Base-by-base conservation (phyloP, 2,888 invertebrate species). In the Sphecodes monilicornis region DNA sequence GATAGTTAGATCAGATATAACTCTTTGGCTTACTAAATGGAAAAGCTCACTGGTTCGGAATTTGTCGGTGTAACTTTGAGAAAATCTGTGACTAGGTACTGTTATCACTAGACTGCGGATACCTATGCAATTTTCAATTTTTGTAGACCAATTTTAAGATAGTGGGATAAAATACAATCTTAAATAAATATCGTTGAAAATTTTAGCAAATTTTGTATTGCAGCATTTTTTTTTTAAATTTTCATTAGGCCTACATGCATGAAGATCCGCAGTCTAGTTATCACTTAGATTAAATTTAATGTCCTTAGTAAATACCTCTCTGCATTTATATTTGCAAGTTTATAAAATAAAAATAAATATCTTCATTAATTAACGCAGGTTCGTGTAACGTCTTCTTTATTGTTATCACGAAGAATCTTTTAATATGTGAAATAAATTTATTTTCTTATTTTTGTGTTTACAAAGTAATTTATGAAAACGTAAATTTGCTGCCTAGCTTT, bases 21-120 rank as follows among this genome's bases (percentile, higher is more conserved):
- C 54, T 54, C 54, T n/a, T 54, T n/a, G 54, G 54, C 54, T 54
- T n/a, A 54, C n/a, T 54, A 54, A 54, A 54, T 54, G n/a, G 11
- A 11, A 11, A n/a, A 54, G 54, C 54, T n/a, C n/a, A 11, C 54
- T 4, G 54, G n/a, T 54, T 54, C 11, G 11, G 11, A 54, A n/a
- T 54, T 54, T n/a, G 54, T 1, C n/a, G 54, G n/a, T 54, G 54
- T n/a, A 54, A 54, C 54, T 54, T n/a, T n/a, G 54, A n/a, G n/a
- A n/a, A 54, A n/a, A 54, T 54, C n/a, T 11, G 11, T 54, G 54
- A 54, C n/a, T 4, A n/a, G 54, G n/a, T 11, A 54, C 54, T 54
- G 54, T 54, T 54, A 54, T 4, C n/a, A 11, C 54, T n/a, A n/a
- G n/a, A n/a, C n/a, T n/a, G n/a, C n/a, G n/a, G n/a, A n/a, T n/a